Percentiles rank a stretch among this genome's conserved stretches.
Conservation (phyloP, 2,888 invertebrate genomes). For the Drosophila nigritarsus region DNA sequence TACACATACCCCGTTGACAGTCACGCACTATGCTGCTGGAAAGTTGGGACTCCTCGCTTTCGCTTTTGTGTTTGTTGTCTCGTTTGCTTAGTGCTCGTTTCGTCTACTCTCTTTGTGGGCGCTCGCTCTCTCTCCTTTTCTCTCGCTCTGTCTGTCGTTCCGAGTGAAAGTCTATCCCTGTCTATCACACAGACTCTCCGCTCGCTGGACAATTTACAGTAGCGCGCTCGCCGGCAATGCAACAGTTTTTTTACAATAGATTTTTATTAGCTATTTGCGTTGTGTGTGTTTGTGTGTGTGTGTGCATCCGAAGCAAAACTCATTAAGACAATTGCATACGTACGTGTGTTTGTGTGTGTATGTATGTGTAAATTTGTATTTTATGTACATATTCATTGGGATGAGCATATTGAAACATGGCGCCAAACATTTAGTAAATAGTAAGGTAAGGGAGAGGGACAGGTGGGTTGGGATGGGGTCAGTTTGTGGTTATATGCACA, state of each 20-base stretch:
- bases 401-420: slow-evolving; percentile 24
- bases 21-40: slow-evolving; percentile 42
- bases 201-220: slow-evolving; percentile 57
- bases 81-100: slow-evolving; percentile 57
- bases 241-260: slow-evolving; percentile 73
- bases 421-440: slow-evolving; percentile 37
- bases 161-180: slow-evolving; percentile 3
- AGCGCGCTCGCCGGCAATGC: slow-evolving; percentile 65
- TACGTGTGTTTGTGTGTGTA: neutral
- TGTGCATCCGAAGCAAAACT: slow-evolving; percentile 53
- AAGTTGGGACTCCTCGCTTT: slow-evolving; percentile 65
- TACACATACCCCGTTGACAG: slow-evolving; percentile 31
- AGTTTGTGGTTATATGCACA: slow-evolving; percentile 19
- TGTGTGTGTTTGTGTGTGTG: slow-evolving; percentile 23
- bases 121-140: slow-evolving; percentile 23
- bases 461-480: neutral
- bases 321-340: slow-evolving; percentile 42
- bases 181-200: slow-evolving; percentile 26
- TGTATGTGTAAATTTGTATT: slow-evolving; percentile 1
- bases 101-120: slow-evolving; percentile 18
- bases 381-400: slow-evolving; percentile 5
- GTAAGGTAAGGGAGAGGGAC: neutral
- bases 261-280: slow-evolving; percentile 61
- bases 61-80: slow-evolving; percentile 76
- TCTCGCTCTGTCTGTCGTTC: slow-evolving; percentile 1